A percentile compares a stretch with the other conserved stretches of the same genome.
These are phyloP conservation scores for Masticophis lateralis DNA, from an alignment of 2,797 vertebrate species.

Conservation along the genomic window DNA sequence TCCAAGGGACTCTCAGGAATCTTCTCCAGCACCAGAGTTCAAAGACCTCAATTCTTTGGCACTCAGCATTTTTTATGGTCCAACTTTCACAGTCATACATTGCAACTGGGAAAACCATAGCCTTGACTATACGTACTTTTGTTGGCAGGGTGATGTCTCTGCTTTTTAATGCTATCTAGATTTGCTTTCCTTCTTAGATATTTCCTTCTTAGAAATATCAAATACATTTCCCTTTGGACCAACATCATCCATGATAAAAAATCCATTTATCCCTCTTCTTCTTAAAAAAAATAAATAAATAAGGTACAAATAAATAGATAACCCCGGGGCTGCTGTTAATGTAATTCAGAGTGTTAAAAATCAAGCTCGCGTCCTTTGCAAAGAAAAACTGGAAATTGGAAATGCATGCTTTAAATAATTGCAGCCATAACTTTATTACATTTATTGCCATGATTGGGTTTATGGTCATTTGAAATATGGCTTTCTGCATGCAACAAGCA, in stretches of 20 bases:
- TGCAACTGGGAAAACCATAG: too few species aligned
- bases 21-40: too few species aligned
- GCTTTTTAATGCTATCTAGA: too few species aligned
- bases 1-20: too few species aligned
- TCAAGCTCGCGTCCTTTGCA: conserved; percentile 47
- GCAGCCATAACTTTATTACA: conserved; percentile 34
- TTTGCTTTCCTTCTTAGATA: too few species aligned
- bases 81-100: too few species aligned
- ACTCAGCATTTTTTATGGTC: too few species aligned
- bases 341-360: conserved; percentile 53
- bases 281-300: neutral
- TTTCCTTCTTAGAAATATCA: conserved; percentile 53
- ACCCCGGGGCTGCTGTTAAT: conserved; percentile 30
- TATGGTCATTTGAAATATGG: conserved; percentile 41
- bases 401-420: conserved; percentile 34
- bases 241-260: conserved; percentile 42
- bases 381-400: conserved; percentile 38
- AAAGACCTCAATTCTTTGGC: too few species aligned
- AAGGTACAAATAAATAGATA: conserved; percentile 21
- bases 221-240: conserved; percentile 40
- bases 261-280: conserved; percentile 47
- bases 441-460: conserved; percentile 48
- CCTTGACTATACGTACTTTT: too few species aligned
- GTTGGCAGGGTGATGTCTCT: too few species aligned
- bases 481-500: conserved; percentile 12